A percentile compares a stretch with the other conserved stretches of the same genome.
phyloP scores from a whole-genome alignment of 2,113 vertebrate species.

The Thomomys bottae region DNA sequence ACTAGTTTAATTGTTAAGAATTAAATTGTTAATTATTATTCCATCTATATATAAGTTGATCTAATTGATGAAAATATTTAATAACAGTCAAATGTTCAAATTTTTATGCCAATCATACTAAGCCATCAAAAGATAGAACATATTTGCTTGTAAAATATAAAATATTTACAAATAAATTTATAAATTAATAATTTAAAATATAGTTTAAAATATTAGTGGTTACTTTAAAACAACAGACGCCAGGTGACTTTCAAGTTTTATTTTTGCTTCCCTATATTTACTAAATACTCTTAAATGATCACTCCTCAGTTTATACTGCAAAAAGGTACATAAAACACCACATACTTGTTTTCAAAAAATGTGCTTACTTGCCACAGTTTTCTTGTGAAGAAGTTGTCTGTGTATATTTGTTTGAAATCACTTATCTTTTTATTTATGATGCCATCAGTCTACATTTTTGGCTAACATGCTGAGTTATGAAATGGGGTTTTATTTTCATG shows the following conservation, averaged over 20 bases:
- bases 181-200: not conserved
- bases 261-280: constrained; percentile 10
- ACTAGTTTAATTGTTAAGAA: not conserved
- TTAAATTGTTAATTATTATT: constrained; percentile 10
- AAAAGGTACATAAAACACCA: not conserved
- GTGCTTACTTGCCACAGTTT: not conserved
- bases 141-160: not conserved
- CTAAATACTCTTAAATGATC: constrained; percentile 1
- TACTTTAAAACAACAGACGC: not conserved
- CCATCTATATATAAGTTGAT: not conserved
- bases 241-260: not conserved
- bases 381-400: not conserved
- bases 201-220: not conserved
- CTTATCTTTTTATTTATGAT: not conserved
- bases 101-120: not conserved
- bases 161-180: not conserved
- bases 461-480: constrained; percentile 28
- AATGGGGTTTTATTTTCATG: not conserved
- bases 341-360: not conserved
- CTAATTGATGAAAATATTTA: not conserved
- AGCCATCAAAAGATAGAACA: not conserved
- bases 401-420: constrained; percentile 37
- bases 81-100: constrained; percentile 13
- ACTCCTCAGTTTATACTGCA: not conserved
- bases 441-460: not conserved